phyloP scores from a whole-genome alignment of 2,797 vertebrate species.

The Onychomys leucogaster region DNA sequence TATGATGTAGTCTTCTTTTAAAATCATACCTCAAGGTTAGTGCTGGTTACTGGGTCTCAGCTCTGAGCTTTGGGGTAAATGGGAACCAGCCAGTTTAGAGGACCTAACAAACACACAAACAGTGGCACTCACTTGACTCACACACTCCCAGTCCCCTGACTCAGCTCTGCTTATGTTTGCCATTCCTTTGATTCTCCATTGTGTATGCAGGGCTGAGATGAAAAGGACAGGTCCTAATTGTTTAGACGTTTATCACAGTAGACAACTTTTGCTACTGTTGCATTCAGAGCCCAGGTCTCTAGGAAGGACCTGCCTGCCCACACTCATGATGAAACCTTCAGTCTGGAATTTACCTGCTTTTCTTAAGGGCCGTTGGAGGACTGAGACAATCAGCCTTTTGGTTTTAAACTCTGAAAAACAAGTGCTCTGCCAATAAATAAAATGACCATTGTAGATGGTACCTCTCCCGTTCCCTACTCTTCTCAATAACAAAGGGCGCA shows the following conservation, averaged over 20 bases:
- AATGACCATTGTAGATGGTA: not conserved
- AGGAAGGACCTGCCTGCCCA: not conserved
- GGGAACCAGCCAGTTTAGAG: not conserved
- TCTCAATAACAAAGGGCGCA: not conserved
- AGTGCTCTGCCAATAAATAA: not conserved
- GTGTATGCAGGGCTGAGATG: not conserved
- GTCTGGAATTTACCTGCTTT: not conserved
- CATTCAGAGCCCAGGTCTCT: not conserved
- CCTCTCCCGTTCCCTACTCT: not conserved
- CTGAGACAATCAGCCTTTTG: not conserved
- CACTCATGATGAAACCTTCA: not conserved
- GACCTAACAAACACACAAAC: not conserved
- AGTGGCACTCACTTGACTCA: not conserved
- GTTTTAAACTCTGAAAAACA: not conserved
- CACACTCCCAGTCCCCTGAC: not conserved
- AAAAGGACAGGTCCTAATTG: not conserved
- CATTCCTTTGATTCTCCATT: not conserved
- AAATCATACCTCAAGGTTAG: not conserved
- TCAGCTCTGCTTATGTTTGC: not conserved
- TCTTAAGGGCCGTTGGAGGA: not conserved
- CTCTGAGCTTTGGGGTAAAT: not conserved
- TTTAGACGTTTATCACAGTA: not conserved
- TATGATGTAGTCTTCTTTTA: not conserved
- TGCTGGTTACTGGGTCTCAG: rapidly evolving
- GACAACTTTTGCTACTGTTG: not conserved